Conservation (phyloP, 2,797 vertebrate species). For the Mus caroli region DNA sequence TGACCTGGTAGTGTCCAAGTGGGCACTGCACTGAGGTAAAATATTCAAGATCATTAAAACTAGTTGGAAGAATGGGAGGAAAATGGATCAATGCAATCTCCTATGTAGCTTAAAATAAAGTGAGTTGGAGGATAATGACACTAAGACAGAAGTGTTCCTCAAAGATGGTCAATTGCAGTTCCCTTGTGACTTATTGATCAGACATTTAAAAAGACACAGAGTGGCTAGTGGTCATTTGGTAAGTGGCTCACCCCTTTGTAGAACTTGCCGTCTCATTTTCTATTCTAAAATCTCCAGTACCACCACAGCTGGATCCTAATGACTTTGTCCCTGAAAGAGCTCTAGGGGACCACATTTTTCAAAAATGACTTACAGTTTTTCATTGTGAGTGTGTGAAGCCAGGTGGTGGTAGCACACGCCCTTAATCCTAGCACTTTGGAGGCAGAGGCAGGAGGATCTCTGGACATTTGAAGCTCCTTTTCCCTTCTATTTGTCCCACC, state of each 20-base stretch:
- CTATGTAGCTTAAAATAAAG: slow-evolving; percentile 44
- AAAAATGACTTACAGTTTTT: not conserved
- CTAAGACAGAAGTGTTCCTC: not conserved
- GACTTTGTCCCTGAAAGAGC: slow-evolving; percentile 7
- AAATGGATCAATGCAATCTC: slow-evolving; percentile 58
- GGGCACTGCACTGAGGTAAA: not conserved
- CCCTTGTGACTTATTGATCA: slow-evolving; percentile 55
- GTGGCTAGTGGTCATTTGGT: not conserved
- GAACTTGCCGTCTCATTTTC: slow-evolving; percentile 76
- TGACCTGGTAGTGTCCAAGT: not conserved
- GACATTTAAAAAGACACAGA: slow-evolving; percentile 39
- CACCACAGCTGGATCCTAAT: slow-evolving; percentile 67
- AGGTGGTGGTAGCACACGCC: not conserved
- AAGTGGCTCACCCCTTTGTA: slow-evolving; percentile 4
- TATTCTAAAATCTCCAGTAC: slow-evolving; percentile 52
- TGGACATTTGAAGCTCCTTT: not conserved
- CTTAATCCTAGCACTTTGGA: not conserved
- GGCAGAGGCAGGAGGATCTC: not conserved
- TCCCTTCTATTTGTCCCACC: not conserved
- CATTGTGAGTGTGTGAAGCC: not conserved
- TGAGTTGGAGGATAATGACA: slow-evolving; percentile 58
- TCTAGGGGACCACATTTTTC: not conserved
- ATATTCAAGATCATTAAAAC: slow-evolving; percentile 64
- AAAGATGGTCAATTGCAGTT: slow-evolving; percentile 36
- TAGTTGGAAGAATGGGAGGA: slow-evolving; percentile 24